Conservation (phyloP, 2,888 invertebrate genomes). For the Cryptocephalus moraei region DNA sequence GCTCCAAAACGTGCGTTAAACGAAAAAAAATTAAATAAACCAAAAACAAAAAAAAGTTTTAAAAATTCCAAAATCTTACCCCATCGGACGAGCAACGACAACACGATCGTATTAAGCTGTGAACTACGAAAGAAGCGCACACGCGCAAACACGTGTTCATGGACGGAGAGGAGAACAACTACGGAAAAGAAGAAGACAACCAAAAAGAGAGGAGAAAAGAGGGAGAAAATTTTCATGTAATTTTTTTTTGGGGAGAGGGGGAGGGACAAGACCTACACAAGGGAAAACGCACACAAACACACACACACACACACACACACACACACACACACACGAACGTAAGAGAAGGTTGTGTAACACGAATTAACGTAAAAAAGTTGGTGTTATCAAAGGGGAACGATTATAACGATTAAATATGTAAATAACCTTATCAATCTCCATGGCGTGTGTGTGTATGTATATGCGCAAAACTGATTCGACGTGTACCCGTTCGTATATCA, state of each 20-base stretch:
- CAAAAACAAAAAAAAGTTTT: conserved; percentile 1
- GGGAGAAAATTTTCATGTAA: too few species aligned
- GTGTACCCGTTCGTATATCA: too few species aligned
- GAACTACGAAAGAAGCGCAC: conserved; percentile 26
- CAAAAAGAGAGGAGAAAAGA: conserved; percentile 7
- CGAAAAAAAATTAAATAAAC: conserved; percentile 1
- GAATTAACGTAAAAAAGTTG: background rate
- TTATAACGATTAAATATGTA: too few species aligned
- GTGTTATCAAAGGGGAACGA: too few species aligned
- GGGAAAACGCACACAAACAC: too few species aligned
- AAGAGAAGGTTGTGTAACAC: background rate
- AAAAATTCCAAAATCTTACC: conserved; percentile 18
- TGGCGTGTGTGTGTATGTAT: too few species aligned
- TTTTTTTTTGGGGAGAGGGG: too few species aligned
- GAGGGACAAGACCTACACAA: too few species aligned
- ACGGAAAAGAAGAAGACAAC: conserved; percentile 14
- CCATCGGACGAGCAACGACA: conserved; percentile 19
- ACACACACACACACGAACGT: background rate
- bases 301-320: background rate
- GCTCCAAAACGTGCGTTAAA: too few species aligned
- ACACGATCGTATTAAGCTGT: conserved; percentile 24
- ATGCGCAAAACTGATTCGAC: too few species aligned
- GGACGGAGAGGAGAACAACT: conserved; percentile 12
- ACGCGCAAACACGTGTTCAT: conserved; percentile 27
- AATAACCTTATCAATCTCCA: too few species aligned